These are phyloP conservation scores for Polydesmus complanatus DNA, from an alignment of 2,888 invertebrate genomes.

Conservation along the genomic window DNA sequence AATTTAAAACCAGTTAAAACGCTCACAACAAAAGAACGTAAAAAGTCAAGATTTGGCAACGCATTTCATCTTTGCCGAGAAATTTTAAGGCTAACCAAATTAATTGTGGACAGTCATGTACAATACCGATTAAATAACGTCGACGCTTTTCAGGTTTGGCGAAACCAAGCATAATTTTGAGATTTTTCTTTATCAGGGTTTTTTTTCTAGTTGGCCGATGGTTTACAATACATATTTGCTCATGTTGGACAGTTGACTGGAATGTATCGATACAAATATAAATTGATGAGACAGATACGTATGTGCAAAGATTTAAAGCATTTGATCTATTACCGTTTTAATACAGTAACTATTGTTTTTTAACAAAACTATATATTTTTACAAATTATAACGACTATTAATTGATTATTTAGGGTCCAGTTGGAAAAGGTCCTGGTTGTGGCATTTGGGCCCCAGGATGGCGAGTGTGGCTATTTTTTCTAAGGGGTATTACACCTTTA, in stretches of 20 bases:
- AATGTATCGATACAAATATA: constrained; percentile 99
- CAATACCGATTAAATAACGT: constrained; percentile 98
- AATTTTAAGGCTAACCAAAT: constrained; percentile 92
- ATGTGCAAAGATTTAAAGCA: constrained; percentile 99
- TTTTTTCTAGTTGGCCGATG: constrained; percentile 71
- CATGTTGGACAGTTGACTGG: constrained; percentile 99
- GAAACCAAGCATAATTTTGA: constrained; percentile 1
- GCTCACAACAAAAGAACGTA: constrained; percentile 95
- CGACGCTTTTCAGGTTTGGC: constrained; percentile 77
- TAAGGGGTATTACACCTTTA: constrained; percentile 96
- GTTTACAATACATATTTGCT: constrained; percentile 96
- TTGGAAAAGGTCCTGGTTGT: constrained; percentile 96
- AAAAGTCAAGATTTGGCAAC: constrained; percentile 93
- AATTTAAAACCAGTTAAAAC: constrained; percentile 99
- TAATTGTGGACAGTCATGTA: constrained; percentile 98
- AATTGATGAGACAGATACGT: constrained; percentile 93
- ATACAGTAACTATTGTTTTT: constrained; percentile 59
- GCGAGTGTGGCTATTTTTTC: constrained; percentile 99
- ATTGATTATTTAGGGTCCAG: constrained; percentile 58
- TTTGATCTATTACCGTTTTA: constrained; percentile 96
- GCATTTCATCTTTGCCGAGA: constrained; percentile 99
- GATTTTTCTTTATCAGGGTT: constrained; percentile 7
- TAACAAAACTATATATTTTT: neutral
- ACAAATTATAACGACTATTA: neutral
- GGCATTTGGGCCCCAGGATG: constrained; percentile 99